Percentiles rank a stretch among this genome's conserved stretches.
Conservation (phyloP, 2,797 vertebrate genomes). For the Anabas testudineus region DNA sequence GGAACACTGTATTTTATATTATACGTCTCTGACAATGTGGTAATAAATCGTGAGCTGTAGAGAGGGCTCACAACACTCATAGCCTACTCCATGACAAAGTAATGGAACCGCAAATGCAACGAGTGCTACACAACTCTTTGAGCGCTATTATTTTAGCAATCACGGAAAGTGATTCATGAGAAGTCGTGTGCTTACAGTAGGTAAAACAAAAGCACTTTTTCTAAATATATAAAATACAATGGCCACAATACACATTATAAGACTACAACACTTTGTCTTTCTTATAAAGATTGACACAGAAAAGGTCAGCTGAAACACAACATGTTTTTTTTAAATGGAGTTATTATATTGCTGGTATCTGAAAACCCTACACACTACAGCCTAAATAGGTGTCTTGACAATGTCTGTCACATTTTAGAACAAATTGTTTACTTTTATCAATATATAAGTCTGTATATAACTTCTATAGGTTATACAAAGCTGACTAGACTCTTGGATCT, state of each 20-base stretch:
- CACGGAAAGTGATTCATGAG: constrained; percentile 23
- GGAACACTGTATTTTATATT: constrained; percentile 40
- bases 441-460: not conserved
- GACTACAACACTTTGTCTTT: not conserved
- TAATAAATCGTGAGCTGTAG: constrained; percentile 32
- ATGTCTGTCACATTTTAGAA: too few relatives aligned
- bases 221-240: not conserved
- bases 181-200: not conserved
- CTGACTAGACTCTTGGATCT: not conserved
- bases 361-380: too few relatives aligned
- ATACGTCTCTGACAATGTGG: constrained; percentile 31
- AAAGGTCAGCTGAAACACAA: too few relatives aligned
- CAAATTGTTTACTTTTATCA: too few relatives aligned
- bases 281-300: not conserved
- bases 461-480: not conserved
- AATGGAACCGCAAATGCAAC: constrained; percentile 36
- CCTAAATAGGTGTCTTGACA: too few relatives aligned
- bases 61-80: constrained; percentile 31
- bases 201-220: constrained; percentile 8
- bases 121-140: constrained; percentile 24
- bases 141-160: constrained; percentile 39
- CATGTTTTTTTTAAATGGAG: too few relatives aligned
- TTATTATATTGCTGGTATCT: not conserved
- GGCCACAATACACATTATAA: not conserved
- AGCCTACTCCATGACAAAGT: constrained; percentile 43